phyloP scores from a whole-genome alignment of 35 echinoderm and acorn worm genomes.

The Diadema setosum region DNA sequence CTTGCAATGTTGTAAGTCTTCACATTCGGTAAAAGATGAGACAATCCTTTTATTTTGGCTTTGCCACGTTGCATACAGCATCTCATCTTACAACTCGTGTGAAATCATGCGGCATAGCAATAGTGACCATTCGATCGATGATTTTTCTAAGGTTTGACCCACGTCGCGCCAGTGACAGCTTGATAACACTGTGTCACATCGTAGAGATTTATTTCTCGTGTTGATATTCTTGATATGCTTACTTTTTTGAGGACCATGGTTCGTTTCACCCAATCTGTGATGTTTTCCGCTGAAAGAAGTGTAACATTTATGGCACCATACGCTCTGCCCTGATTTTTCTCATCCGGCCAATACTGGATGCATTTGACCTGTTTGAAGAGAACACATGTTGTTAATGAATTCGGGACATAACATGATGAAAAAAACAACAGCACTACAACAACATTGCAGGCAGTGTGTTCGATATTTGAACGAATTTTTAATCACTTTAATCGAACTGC shows the following conservation, averaged over 20 bases:
- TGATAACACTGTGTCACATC: no score
- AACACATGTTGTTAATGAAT: not conserved
- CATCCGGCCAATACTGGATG: not conserved
- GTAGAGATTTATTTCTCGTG: no score
- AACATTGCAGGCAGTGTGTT: not conserved
- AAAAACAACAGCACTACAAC: not conserved
- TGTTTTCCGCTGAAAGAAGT: not conserved
- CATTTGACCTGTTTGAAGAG: not conserved
- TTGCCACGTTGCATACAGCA: no score
- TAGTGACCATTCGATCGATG: no score
- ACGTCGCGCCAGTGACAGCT: no score
- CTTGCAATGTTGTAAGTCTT: no score
- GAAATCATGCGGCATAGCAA: no score
- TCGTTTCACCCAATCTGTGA: not conserved
- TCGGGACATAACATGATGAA: not conserved
- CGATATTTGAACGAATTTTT: not conserved
- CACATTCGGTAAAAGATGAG: no score
- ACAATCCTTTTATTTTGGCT: no score
- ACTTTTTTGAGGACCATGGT: not conserved
- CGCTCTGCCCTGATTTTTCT: not conserved
- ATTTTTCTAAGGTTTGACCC: no score
- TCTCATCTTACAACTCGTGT: no score
- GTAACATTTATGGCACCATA: not conserved
- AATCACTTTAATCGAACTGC: not conserved
- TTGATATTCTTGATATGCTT: no score